Evolutionary conservation across 2,888 invertebrate genomes (phyloP), one percentile per base, ranked within the genome.

Genomic region (Epiblema foenella): DNA sequence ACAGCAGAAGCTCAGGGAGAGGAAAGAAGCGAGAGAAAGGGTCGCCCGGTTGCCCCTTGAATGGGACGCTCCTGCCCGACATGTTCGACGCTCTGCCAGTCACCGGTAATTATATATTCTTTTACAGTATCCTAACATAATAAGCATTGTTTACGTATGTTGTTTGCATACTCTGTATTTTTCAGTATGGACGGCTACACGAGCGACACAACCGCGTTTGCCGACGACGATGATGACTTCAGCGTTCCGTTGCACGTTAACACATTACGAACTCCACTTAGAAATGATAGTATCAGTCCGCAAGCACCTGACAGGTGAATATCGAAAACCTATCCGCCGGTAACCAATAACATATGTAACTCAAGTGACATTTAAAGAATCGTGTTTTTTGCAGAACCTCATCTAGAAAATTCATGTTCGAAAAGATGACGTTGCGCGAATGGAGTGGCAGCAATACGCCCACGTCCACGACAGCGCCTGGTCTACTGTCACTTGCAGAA

Each of bases 1-100:
- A 83, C 97, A 97, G 83, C 95, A 96, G 85, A 97, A 97, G 85
- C 94, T 97, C 58, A 95, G 96, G 62, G 97, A 97, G 79, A 94
- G 96, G 77, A 94, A 95, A 79, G 97, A 97, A 84, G 95, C 96
- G 73, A 94, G 96, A 83, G 94, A 96, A 86, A 93, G 96, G 74
- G 96, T 96, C 82, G 96, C 97, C 86, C 94, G 96, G 76, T 94
- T 95, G 78, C 95, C 96, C 75, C 95, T 96, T 84, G 97, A 97
- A 88, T 91, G 92, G 91, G 93, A 91, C 82, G 86, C 91, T 74
- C 84, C 90, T 79, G 85, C 91, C 79, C 85, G 93, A 79, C 89
- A 94, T 69, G 89, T 91, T 77, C 90, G 94, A 75, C 89, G 93
- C 75, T 92, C 93, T 24, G 93, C 94, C 49, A 94, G 94, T 79